phyloP scores from a whole-genome alignment of 2,888 invertebrate species.

The Dermolepida albohirtum region DNA sequence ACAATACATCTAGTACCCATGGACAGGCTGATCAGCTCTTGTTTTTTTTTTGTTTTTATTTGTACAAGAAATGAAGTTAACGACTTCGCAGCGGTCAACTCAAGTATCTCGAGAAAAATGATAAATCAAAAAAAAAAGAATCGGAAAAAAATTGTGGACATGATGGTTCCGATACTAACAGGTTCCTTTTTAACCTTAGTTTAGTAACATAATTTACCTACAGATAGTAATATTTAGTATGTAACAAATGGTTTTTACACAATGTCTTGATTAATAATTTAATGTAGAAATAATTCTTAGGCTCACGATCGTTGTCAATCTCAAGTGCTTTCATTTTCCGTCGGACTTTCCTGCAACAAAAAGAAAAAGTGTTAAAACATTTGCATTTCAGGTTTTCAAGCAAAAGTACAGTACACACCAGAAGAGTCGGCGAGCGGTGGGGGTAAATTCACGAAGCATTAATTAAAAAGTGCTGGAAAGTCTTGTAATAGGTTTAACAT shows the following conservation, averaged over 20 bases:
- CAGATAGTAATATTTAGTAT: slow-evolving; percentile 51
- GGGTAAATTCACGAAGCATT: too few relatives aligned
- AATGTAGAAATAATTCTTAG: slow-evolving; percentile 39
- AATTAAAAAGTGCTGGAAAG: too few relatives aligned
- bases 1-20: slow-evolving; percentile 48
- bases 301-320: slow-evolving; percentile 39
- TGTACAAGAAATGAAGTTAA: slow-evolving; percentile 37
- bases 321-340: slow-evolving; percentile 54
- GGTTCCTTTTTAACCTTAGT: slow-evolving; percentile 22
- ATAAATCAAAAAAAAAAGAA: slow-evolving; percentile 42
- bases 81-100: background rate
- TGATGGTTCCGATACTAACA: slow-evolving; percentile 31
- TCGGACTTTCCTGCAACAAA: slow-evolving; percentile 56
- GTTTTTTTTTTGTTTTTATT: slow-evolving; percentile 9
- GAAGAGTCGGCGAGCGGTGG: too few relatives aligned
- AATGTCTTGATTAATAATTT: slow-evolving; percentile 39
- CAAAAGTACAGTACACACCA: too few relatives aligned
- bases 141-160: background rate
- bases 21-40: slow-evolving; percentile 35
- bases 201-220: slow-evolving; percentile 52
- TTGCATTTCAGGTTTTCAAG: too few relatives aligned
- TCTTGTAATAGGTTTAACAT: too few relatives aligned
- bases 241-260: slow-evolving; percentile 51
- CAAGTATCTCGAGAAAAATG: slow-evolving; percentile 25
- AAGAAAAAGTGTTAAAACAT: too few relatives aligned